Percentiles rank a stretch among this genome's conserved stretches.
Conservation (phyloP, 1,140 invertebrate genomes). For the Anthonomus grandis region DNA sequence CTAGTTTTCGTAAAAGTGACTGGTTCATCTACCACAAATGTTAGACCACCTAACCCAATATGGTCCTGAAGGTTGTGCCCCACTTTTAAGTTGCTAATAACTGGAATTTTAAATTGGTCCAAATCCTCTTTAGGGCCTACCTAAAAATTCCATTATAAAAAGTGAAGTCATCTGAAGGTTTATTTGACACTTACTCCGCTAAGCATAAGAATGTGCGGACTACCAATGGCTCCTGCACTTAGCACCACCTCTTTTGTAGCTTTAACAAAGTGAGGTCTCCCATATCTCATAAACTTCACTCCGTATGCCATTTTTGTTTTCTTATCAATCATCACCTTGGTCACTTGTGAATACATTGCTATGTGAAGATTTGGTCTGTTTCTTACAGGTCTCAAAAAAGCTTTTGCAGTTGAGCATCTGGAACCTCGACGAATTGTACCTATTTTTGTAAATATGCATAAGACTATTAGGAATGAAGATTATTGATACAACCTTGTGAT, state of each 20-base stretch:
- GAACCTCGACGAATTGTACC: slow-evolving; percentile 78
- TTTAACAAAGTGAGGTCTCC: slow-evolving; percentile 60
- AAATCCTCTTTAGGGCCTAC: slow-evolving; percentile 80
- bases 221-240: slow-evolving; percentile 76
- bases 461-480: background rate
- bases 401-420: slow-evolving; percentile 85
- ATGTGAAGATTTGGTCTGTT: slow-evolving; percentile 78
- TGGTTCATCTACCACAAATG: slow-evolving; percentile 76
- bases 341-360: slow-evolving; percentile 73
- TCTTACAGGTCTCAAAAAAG: slow-evolving; percentile 78
- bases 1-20: slow-evolving; percentile 71
- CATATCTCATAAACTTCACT: slow-evolving; percentile 69
- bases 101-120: slow-evolving; percentile 68
- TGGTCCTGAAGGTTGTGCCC: slow-evolving; percentile 84
- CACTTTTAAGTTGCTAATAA: slow-evolving; percentile 71
- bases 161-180: background rate
- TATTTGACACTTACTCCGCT: slow-evolving; percentile 62
- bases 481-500: slow-evolving; percentile 58
- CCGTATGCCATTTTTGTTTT: slow-evolving; percentile 68
- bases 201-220: slow-evolving; percentile 83
- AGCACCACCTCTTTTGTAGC: slow-evolving; percentile 75
- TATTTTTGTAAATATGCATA: slow-evolving; percentile 4
- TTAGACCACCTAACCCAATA: slow-evolving; percentile 77
- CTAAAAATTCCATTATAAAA: slow-evolving; percentile 10
- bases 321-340: slow-evolving; percentile 64